A percentile compares a stretch with the other conserved stretches of the same genome.
These are phyloP conservation scores for Bos taurus DNA, from an alignment of 2,113 vertebrate species.

Conservation along the genomic window DNA sequence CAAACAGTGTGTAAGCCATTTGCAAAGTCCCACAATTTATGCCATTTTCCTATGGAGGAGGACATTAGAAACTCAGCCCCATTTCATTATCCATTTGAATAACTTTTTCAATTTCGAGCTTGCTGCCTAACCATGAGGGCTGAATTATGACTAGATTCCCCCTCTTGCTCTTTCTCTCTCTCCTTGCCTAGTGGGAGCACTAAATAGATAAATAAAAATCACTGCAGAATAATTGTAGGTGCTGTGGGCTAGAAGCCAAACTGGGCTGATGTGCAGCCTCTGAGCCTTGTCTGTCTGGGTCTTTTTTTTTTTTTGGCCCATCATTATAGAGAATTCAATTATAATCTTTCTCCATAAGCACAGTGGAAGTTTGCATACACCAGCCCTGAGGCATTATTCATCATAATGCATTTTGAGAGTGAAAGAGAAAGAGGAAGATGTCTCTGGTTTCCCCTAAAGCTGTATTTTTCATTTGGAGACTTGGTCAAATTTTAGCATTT, in stretches of 20 bases:
- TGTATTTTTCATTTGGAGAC: conserved; percentile 78
- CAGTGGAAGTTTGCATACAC: conserved; percentile 79
- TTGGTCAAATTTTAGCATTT: conserved; percentile 79
- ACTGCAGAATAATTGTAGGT: conserved; percentile 78
- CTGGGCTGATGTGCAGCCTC: conserved; percentile 68
- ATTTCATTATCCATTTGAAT: conserved; percentile 79
- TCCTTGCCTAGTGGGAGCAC: conserved; percentile 70
- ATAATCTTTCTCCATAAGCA: conserved; percentile 78
- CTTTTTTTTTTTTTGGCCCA: conserved; percentile 59
- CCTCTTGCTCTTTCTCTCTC: neutral
- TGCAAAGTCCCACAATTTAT: conserved; percentile 53
- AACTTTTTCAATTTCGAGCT: conserved; percentile 78
- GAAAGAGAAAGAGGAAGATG: conserved; percentile 73
- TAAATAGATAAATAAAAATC: conserved; percentile 83
- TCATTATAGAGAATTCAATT: conserved; percentile 82
- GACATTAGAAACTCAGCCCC: conserved; percentile 62
- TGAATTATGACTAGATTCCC: conserved; percentile 77
- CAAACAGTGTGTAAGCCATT: conserved; percentile 48
- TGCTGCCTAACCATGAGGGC: conserved; percentile 74
- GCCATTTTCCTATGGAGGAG: conserved; percentile 62
- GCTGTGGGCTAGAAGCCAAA: conserved; percentile 79
- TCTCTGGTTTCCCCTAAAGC: conserved; percentile 68
- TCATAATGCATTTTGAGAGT: conserved; percentile 77
- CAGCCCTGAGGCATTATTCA: conserved; percentile 79
- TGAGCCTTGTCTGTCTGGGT: conserved; percentile 72